A percentile compares a stretch with the other conserved stretches of the same genome.
Conservation (phyloP, 1,140 invertebrate species). For the Palaemon carinicauda region DNA sequence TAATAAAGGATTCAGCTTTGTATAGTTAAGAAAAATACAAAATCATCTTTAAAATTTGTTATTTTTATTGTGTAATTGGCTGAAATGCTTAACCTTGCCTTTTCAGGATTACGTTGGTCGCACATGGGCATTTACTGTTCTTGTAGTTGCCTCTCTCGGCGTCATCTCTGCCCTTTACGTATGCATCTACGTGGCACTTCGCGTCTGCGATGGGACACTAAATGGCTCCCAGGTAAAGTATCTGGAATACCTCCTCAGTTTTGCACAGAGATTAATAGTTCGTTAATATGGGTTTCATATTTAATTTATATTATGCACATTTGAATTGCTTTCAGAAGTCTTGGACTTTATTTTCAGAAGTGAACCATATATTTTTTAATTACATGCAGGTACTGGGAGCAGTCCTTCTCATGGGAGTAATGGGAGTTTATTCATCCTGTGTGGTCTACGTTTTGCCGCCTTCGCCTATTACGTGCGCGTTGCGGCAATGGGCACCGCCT, state of each 20-base stretch:
- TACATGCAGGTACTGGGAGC: conserved; percentile 65
- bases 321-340: too few relatives aligned
- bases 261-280: too few relatives aligned
- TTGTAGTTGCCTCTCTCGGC: conserved; percentile 62
- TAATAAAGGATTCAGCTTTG: too few relatives aligned
- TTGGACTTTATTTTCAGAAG: too few relatives aligned
- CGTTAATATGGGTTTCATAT: too few relatives aligned
- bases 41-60: too few relatives aligned
- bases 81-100: background rate
- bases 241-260: too few relatives aligned
- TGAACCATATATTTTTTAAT: too few relatives aligned
- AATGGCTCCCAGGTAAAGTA: conserved; percentile 62
- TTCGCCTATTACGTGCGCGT: conserved; percentile 62
- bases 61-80: background rate
- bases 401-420: conserved; percentile 65
- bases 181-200: conserved; percentile 66
- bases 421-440: conserved; percentile 65
- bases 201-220: conserved; percentile 67
- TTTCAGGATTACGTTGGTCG: conserved; percentile 62
- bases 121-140: conserved; percentile 63
- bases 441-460: conserved; percentile 66
- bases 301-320: background rate
- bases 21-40: too few relatives aligned
- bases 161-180: conserved; percentile 65
- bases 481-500: conserved; percentile 60